Conservation (phyloP, 2,797 vertebrate genomes). For the Parauchenoglanis punctatus region DNA sequence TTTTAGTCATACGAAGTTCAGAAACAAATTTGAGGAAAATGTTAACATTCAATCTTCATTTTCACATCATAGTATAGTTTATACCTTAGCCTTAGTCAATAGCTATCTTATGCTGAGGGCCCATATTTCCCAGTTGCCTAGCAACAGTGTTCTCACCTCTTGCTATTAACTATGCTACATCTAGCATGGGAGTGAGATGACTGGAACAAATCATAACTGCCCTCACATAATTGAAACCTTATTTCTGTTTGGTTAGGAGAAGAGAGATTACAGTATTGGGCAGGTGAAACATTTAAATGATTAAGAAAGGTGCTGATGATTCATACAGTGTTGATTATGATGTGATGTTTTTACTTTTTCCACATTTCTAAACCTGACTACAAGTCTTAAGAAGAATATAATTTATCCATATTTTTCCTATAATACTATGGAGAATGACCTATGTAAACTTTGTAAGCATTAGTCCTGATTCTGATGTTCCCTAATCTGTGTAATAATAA, state of each 20-base stretch:
- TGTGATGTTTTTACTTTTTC: neutral
- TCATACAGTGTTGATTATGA: neutral
- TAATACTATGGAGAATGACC: neutral
- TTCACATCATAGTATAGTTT: neutral
- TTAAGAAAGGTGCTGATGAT: neutral
- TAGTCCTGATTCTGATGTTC: neutral
- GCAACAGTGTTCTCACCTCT: conserved; percentile 14
- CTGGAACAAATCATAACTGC: neutral
- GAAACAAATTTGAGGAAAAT: neutral
- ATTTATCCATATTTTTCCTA: too few species aligned
- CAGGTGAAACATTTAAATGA: neutral
- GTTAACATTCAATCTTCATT: neutral
- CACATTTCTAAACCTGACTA: neutral
- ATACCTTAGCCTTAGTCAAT: neutral
- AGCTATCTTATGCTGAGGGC: neutral
- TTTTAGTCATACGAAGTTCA: neutral
- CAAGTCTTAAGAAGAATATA: neutral
- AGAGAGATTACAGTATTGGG: neutral
- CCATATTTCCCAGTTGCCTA: conserved; percentile 16
- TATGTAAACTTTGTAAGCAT: neutral
- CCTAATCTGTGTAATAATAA: neutral
- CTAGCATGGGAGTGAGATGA: neutral
- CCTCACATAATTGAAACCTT: neutral
- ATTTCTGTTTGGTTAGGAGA: neutral
- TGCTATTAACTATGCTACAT: conserved; percentile 5